A percentile compares a stretch with the other conserved stretches of the same genome.
Conservation (phyloP, 2,888 invertebrate genomes). For the Harpalus rufipes region DNA sequence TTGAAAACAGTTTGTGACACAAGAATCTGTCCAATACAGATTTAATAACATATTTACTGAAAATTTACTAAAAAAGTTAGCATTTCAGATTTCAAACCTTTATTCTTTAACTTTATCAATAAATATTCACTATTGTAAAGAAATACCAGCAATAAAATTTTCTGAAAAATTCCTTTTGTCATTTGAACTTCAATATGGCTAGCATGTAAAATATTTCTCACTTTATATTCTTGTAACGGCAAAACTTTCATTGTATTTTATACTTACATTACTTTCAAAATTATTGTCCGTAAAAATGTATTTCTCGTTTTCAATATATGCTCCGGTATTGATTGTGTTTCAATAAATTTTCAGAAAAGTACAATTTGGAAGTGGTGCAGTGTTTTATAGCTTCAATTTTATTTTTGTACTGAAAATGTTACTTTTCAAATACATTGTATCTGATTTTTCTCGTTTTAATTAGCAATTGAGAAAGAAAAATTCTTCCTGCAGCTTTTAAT, state of each 20-base stretch:
- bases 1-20: too few species aligned
- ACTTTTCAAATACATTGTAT: neutral
- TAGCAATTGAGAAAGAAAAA: conserved; percentile 28
- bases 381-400: conserved; percentile 4
- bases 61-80: neutral
- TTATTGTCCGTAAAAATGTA: conserved; percentile 28
- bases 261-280: neutral
- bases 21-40: too few species aligned
- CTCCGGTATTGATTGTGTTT: conserved; percentile 13
- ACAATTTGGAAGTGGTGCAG: neutral
- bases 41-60: too few species aligned
- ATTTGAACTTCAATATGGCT: conserved; percentile 6
- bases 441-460: conserved; percentile 23
- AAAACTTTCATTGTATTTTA: conserved; percentile 6
- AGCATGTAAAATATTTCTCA: conserved; percentile 15
- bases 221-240: conserved; percentile 7
- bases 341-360: neutral
- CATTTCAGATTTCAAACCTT: neutral
- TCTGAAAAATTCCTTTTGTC: neutral
- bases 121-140: neutral
- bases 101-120: neutral
- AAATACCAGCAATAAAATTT: neutral
- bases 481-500: conserved; percentile 25
- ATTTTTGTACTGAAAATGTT: neutral
- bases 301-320: conserved; percentile 2